Conservation (phyloP, 53 echinoderm and acorn worm genomes). For the Astropecten irregularis region DNA sequence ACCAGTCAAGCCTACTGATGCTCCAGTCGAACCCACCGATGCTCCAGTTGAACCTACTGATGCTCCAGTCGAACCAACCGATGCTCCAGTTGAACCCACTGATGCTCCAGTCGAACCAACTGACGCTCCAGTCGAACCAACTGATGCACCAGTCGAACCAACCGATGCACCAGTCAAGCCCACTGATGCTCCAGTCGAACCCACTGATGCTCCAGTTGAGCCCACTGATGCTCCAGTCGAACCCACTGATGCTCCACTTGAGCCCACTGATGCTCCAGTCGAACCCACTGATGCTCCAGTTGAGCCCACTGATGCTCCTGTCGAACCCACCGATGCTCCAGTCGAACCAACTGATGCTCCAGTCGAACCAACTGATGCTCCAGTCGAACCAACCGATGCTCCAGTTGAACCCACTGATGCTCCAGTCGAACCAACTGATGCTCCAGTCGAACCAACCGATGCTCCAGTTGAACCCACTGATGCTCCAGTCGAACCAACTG, state of each 20-base stretch:
- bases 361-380: not conserved
- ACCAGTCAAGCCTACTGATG: not conserved
- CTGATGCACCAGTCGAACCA: not conserved
- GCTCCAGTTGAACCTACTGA: not conserved
- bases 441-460: not conserved
- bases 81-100: not conserved
- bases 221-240: not conserved
- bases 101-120: constrained; percentile 3
- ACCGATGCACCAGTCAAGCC: not conserved
- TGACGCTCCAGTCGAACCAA: not conserved
- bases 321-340: not conserved
- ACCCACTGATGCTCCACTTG: not conserved
- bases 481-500: constrained; percentile 3
- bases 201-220: not conserved
- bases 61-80: not conserved
- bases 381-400: not conserved
- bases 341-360: not conserved
- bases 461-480: not conserved
- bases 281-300: not conserved
- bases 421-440: not conserved
- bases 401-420: constrained; percentile 2
- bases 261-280: not conserved
- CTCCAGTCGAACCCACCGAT: not conserved
- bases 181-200: not conserved
- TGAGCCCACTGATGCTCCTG: not conserved